phyloP scores from a whole-genome alignment of 2,797 vertebrate genomes.

The Synanceia verrucosa region DNA sequence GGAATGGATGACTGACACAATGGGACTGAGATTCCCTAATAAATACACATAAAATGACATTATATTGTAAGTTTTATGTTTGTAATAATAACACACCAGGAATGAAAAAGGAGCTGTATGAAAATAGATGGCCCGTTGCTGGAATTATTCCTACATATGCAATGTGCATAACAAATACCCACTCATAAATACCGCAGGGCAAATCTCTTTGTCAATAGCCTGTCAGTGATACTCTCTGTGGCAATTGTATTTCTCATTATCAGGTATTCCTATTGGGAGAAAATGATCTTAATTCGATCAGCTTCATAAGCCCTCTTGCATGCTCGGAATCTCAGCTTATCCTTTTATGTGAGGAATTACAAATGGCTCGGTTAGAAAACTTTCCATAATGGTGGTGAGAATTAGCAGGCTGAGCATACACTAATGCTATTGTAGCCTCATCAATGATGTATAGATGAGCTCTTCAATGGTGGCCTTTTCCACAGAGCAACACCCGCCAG shows the following conservation, averaged over 20 bases:
- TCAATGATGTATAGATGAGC: slow-evolving; percentile 79
- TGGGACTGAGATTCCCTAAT: slow-evolving; percentile 46
- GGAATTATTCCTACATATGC: slow-evolving; percentile 41
- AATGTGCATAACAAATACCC: slow-evolving; percentile 45
- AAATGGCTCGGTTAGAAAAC: slow-evolving; percentile 72
- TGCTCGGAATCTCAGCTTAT: slow-evolving; percentile 68
- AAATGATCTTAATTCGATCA: slow-evolving; percentile 77
- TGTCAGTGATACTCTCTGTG: slow-evolving; percentile 52
- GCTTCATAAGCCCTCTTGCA: slow-evolving; percentile 60
- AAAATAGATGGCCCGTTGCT: slow-evolving; percentile 28
- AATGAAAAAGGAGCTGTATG: slow-evolving; percentile 32
- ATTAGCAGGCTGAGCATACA: slow-evolving; percentile 76
- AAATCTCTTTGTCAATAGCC: slow-evolving; percentile 67
- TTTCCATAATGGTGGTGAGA: slow-evolving; percentile 70
- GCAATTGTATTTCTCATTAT: slow-evolving; percentile 68
- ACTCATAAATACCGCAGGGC: slow-evolving; percentile 39
- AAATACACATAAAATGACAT: slow-evolving; percentile 43
- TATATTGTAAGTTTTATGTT: slow-evolving; percentile 45
- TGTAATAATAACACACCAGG: slow-evolving; percentile 29
- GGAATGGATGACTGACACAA: slow-evolving; percentile 60
- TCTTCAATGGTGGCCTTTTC: slow-evolving; percentile 67
- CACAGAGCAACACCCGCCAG: slow-evolving; percentile 53
- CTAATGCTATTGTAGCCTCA: slow-evolving; percentile 79
- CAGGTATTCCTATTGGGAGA: slow-evolving; percentile 67
- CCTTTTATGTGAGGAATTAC: slow-evolving; percentile 73